Percentiles rank a stretch among this genome's conserved stretches.
These are phyloP conservation scores for Epirrhoe alternata DNA, from an alignment of 2,888 invertebrate species.

Conservation along the genomic window DNA sequence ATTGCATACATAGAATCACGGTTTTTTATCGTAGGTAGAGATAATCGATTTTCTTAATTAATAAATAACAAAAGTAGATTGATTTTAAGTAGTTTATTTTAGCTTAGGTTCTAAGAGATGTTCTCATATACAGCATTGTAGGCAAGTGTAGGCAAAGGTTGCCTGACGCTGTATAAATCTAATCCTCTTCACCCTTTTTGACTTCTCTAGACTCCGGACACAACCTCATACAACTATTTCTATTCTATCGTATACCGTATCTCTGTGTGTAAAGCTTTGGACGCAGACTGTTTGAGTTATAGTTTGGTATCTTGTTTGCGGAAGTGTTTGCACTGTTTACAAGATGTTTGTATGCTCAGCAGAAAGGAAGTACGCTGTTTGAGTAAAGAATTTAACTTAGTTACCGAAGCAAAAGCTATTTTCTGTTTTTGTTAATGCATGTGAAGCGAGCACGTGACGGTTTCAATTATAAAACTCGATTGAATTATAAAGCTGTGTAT, in stretches of 20 bases:
- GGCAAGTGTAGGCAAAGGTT: too few species aligned
- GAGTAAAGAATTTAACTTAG: slow-evolving; percentile 1
- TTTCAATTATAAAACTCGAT: not conserved
- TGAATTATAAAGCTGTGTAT: too few species aligned
- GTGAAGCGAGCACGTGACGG: not conserved
- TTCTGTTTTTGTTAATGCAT: not conserved
- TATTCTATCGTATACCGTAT: not conserved
- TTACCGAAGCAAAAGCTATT: slow-evolving; percentile 1
- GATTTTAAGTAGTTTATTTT: too few species aligned
- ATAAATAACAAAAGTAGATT: too few species aligned
- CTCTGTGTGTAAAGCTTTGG: slow-evolving; percentile 1
- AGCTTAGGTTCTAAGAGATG: too few species aligned
- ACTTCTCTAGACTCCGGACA: too few species aligned
- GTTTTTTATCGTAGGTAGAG: not conserved
- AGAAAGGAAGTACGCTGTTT: slow-evolving; percentile 12
- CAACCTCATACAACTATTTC: not conserved
- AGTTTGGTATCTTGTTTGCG: slow-evolving; percentile 20
- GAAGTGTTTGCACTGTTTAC: slow-evolving; percentile 17
- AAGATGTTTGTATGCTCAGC: slow-evolving; percentile 14
- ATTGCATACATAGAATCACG: not conserved
- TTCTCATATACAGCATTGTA: too few species aligned
- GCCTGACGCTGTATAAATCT: too few species aligned
- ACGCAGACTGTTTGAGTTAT: slow-evolving; percentile 9
- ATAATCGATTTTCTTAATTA: too few species aligned
- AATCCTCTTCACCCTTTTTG: too few species aligned